Evolutionary conservation across 2,113 vertebrate genomes (phyloP).

Genomic region (Dascyllus trimaculatus): DNA sequence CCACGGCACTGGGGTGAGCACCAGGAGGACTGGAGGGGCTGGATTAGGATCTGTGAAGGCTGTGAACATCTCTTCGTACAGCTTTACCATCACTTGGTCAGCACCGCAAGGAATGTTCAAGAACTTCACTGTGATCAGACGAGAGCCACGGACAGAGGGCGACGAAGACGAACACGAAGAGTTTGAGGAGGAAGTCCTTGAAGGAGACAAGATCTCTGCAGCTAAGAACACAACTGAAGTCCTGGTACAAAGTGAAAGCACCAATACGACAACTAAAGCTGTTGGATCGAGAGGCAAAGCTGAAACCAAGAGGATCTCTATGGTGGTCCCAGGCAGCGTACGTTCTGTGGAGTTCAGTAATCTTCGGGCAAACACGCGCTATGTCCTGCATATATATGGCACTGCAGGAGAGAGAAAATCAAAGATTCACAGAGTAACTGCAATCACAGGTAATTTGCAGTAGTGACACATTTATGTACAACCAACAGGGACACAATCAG

Average conservation of each 20-base stretch:
- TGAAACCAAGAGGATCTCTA: slow-evolving; percentile 74
- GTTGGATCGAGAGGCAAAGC: slow-evolving; percentile 56
- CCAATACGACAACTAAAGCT: slow-evolving; percentile 63
- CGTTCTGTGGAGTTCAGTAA: slow-evolving; percentile 75
- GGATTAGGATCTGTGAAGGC: slow-evolving; percentile 74
- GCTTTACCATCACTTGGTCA: slow-evolving; percentile 85
- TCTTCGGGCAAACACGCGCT: slow-evolving; percentile 68
- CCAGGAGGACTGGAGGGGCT: slow-evolving; percentile 52
- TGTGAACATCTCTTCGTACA: slow-evolving; percentile 76
- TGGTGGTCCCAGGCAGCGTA: slow-evolving; percentile 75
- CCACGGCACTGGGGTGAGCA: slow-evolving; percentile 22
- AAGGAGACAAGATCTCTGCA: slow-evolving; percentile 30
- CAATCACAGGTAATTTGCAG: slow-evolving; percentile 76
- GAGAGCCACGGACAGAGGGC: slow-evolving; percentile 65
- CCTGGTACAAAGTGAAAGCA: slow-evolving; percentile 55
- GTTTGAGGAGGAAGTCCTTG: slow-evolving; percentile 60
- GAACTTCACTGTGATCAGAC: slow-evolving; percentile 84
- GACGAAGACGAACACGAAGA: slow-evolving; percentile 59
- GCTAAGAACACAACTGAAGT: slow-evolving; percentile 59
- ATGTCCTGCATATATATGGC: slow-evolving; percentile 74
- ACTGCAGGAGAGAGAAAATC: slow-evolving; percentile 59
- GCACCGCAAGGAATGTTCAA: slow-evolving; percentile 85
- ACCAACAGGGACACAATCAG: background rate
- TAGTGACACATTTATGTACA: background rate
- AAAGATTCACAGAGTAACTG: slow-evolving; percentile 73